Conservation (phyloP, 2,888 invertebrate genomes). For the Aporophyla nigra region DNA sequence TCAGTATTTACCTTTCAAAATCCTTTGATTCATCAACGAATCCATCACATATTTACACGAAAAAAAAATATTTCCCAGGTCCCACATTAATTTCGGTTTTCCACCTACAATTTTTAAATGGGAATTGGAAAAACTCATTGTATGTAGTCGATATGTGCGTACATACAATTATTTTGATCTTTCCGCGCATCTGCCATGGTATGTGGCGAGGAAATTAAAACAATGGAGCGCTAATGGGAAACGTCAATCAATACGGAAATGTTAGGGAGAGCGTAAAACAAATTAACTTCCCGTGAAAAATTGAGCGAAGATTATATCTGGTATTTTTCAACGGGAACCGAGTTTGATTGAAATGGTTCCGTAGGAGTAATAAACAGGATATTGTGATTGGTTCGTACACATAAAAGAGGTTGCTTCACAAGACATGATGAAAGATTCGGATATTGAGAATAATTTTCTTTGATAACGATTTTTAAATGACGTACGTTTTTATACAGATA, state of each 20-base stretch:
- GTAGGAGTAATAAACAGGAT: constrained; percentile 38
- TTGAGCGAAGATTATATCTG: constrained; percentile 15
- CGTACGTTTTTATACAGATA: neutral
- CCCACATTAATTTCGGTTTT: constrained; percentile 4
- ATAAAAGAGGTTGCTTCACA: constrained; percentile 14
- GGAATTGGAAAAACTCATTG: neutral
- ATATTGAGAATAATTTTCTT: constrained; percentile 22
- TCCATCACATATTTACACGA: neutral
- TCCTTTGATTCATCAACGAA: constrained; percentile 12
- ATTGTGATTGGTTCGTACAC: constrained; percentile 19
- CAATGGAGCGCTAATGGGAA: constrained; percentile 60
- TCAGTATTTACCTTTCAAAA: constrained; percentile 6
- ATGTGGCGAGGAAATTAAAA: constrained; percentile 34
- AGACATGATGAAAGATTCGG: constrained; percentile 34
- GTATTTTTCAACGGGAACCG: constrained; percentile 14
- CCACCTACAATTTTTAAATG: neutral
- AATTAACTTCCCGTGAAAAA: constrained; percentile 28
- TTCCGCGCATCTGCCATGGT: neutral
- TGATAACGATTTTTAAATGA: constrained; percentile 27
- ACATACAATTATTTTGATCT: neutral
- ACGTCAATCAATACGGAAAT: constrained; percentile 61
- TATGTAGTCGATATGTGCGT: no score
- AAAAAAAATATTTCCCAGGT: constrained; percentile 6
- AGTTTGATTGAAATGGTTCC: constrained; percentile 37
- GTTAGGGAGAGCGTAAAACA: constrained; percentile 17